Conservation (phyloP, 1,140 invertebrate genomes). For the Diorhabda carinulata region DNA sequence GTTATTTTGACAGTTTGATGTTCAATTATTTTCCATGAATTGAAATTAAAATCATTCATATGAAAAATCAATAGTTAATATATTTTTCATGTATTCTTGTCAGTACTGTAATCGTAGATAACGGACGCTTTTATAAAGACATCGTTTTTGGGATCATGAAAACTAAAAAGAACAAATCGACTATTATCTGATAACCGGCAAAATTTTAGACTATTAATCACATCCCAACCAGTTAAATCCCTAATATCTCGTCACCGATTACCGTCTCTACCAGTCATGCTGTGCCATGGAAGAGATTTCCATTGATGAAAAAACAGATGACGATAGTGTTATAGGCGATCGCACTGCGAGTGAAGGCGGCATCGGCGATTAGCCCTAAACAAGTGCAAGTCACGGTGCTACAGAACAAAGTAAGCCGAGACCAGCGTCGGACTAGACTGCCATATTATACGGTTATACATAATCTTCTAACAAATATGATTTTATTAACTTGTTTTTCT, state of each 20-base stretch:
- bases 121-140: neutral
- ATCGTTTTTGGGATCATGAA: neutral
- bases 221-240: neutral
- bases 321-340: conserved; percentile 21
- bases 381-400: conserved; percentile 28
- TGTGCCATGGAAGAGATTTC: conserved; percentile 9
- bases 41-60: too few relatives aligned
- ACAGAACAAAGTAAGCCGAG: conserved; percentile 18
- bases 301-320: conserved; percentile 21
- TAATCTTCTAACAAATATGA: too few relatives aligned
- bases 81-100: too few relatives aligned
- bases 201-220: conserved; percentile 1
- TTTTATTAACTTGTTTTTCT: too few relatives aligned
- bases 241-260: conserved; percentile 13
- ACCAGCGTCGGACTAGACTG: neutral
- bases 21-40: too few relatives aligned
- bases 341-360: conserved; percentile 6
- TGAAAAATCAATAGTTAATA: too few relatives aligned
- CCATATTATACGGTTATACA: too few relatives aligned
- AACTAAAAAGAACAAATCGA: neutral
- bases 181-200: conserved; percentile 2
- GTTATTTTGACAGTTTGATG: too few relatives aligned
- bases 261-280: conserved; percentile 15
- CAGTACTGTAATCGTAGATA: too few relatives aligned
- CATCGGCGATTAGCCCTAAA: conserved; percentile 26